A percentile compares a stretch with the other conserved stretches of the same genome.
Evolutionary conservation across 1,140 invertebrate genomes (phyloP).

Genomic region (Chironomus tepperi): DNA sequence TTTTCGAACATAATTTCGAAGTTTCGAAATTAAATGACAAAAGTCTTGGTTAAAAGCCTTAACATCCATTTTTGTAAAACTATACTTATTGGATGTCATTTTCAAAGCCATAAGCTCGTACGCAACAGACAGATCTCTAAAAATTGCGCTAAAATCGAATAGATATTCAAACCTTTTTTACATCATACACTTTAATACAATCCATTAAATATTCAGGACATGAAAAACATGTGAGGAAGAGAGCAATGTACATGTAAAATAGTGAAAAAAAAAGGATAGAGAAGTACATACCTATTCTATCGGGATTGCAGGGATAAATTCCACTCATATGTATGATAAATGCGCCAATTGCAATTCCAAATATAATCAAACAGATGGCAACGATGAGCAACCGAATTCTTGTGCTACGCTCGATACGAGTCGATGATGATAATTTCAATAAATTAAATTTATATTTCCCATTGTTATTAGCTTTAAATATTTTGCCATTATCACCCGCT

Average conservation of each 20-base stretch:
- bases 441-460: slow-evolving; percentile 21
- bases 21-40: no score
- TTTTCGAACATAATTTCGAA: no score
- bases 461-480: slow-evolving; percentile 15
- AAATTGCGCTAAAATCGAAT: no score
- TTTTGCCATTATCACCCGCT: not conserved
- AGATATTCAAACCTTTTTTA: no score
- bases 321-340: slow-evolving; percentile 16
- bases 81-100: no score
- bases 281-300: slow-evolving; percentile 4
- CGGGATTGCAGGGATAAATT: slow-evolving; percentile 20
- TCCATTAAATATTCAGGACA: not conserved
- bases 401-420: not conserved
- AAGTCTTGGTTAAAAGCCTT: no score
- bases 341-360: slow-evolving; percentile 23
- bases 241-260: not conserved
- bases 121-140: no score
- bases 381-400: slow-evolving; percentile 1
- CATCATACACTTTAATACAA: no score
- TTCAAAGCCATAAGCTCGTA: no score
- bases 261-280: not conserved
- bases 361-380: slow-evolving; percentile 6
- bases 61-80: no score
- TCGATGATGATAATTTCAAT: not conserved
- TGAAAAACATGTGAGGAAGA: not conserved